A percentile compares a stretch with the other conserved stretches of the same genome.
Conservation (phyloP, 2,797 vertebrate genomes). For the Limosa lapponica region DNA sequence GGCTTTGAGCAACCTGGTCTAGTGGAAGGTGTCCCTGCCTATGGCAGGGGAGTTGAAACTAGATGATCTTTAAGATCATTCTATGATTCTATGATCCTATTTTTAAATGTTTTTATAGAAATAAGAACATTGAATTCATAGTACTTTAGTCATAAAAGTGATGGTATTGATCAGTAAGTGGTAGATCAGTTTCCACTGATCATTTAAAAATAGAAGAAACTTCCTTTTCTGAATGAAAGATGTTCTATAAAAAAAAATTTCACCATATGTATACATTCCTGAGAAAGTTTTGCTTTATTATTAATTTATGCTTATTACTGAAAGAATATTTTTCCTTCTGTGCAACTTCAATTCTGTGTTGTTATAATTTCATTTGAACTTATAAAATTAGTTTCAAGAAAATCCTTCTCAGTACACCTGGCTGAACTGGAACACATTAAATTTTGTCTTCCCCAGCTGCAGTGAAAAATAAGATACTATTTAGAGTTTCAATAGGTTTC, state of each 20-base stretch:
- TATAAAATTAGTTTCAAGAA: not conserved
- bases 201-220: not conserved
- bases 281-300: not conserved
- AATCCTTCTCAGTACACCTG: not conserved
- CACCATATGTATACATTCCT: not conserved
- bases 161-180: not conserved
- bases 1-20: too few relatives aligned
- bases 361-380: not conserved
- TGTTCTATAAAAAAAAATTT: not conserved
- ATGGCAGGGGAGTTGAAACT: too few relatives aligned
- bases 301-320: not conserved
- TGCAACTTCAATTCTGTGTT: not conserved
- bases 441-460: not conserved
- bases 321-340: not conserved
- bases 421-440: not conserved
- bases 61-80: too few relatives aligned
- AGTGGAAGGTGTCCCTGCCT: too few relatives aligned
- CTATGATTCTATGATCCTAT: too few relatives aligned
- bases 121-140: not conserved
- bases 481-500: not conserved
- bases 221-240: not conserved
- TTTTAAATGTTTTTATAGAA: not conserved
- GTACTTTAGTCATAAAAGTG: not conserved
- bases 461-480: not conserved
- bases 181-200: not conserved